phyloP scores from a whole-genome alignment of 2,797 vertebrate species.

The Psittacula derbiana region DNA sequence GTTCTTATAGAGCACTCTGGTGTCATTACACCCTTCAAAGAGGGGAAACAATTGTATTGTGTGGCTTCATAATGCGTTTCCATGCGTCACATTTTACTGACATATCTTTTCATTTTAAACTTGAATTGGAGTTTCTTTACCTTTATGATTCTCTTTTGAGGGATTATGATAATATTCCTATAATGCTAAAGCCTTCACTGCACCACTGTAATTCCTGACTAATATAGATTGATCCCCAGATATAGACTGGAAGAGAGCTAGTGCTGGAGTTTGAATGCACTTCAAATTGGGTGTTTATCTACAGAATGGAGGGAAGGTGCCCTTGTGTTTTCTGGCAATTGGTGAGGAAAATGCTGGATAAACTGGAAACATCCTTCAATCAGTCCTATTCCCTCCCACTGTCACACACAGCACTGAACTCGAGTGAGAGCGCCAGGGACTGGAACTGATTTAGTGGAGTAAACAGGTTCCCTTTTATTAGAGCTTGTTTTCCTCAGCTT shows the following conservation, averaged over 20 bases:
- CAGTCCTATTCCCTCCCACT: not conserved
- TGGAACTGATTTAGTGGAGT: not conserved
- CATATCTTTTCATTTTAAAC: not conserved
- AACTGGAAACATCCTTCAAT: not conserved
- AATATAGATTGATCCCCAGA: not conserved
- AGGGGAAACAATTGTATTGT: not conserved
- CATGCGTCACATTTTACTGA: not conserved
- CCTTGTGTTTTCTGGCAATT: not conserved
- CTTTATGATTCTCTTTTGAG: not conserved
- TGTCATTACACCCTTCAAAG: not conserved
- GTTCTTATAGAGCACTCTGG: not conserved
- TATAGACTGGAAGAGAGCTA: not conserved
- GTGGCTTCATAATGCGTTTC: not conserved
- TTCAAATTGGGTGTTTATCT: not conserved
- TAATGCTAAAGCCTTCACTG: not conserved
- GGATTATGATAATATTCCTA: not conserved
- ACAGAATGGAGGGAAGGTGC: not conserved
- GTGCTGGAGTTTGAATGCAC: not conserved
- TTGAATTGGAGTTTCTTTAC: not conserved
- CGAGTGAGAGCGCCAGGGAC: not conserved
- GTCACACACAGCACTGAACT: not conserved
- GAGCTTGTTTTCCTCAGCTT: not conserved
- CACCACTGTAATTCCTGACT: not conserved
- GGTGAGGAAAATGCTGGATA: not conserved
- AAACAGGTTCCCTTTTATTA: not conserved